Base-by-base conservation (phyloP, 1,140 invertebrate genomes). In the Hydropsyche tenuis region DNA sequence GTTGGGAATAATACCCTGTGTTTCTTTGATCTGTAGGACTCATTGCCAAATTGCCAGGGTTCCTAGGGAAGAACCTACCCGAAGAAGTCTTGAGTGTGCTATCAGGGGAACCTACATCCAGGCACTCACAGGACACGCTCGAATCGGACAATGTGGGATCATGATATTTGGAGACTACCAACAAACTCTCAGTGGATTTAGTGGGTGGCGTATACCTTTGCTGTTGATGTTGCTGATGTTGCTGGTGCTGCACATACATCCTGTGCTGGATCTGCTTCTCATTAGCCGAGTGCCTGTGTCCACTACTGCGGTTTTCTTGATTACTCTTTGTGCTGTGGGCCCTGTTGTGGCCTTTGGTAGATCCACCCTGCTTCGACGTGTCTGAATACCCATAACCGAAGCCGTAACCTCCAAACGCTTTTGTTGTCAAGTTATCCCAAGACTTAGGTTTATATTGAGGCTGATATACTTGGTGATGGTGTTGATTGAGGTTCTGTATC, bases 341-440 rank as follows among this genome's bases (percentile, higher is more conserved):
- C 69, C 81, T 86, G 76, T 73, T 83, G 75, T 75, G 86, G 79
- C 78, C 87, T 79, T 83, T 88, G 73, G 82, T 80, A 79, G 87
- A 75, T 81, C 86, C 80, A 73, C 86, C 66, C 69, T 90, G 89
- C 27, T 88, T 86, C 0, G 85, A 85, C 0, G 89, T 90, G 77
- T 93, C 92, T 37, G 93, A 81, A 78, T 93, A 94, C 0, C 93
- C 93, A 79, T 94, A 95, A 2, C 92, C 92, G 77, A 93, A 94
- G 22, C 92, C 92, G 78, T 94, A 94, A 0, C 92, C 93, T 11
- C 92, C 91, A 70, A 93, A 91, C 0, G 90, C 89, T 84, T 94
- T 94, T 0, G 92, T 93, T 0, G 92, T 90, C 20, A 95, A 83
- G 84, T 94, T 94, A 79, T 94, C 93, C 93, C 93, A 94, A 0